Evolutionary conservation across 2,888 invertebrate genomes (phyloP), one percentile per base, ranked within the genome.

Genomic region (Amphipyra tragopoginis): DNA sequence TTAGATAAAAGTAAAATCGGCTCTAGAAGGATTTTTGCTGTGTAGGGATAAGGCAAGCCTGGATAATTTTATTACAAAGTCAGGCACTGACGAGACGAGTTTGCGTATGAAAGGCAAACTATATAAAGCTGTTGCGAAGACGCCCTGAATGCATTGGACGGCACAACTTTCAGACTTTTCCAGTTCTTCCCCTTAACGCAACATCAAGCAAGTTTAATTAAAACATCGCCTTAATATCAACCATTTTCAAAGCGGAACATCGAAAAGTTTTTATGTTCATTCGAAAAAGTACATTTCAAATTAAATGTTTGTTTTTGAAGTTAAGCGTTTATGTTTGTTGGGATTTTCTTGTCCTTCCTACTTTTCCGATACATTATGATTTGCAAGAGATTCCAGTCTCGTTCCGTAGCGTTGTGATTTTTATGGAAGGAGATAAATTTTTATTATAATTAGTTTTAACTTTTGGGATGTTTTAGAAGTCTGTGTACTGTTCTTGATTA

Each of bases 201-300:
- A 78, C 81, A 82, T 85, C 80, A 87, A 83, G 86, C 77, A 87
- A 88, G 82, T 90, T 91, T 90, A 89, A 90, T 91, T 89, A 90
- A 89, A 89, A 84, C 80, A 87, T 86, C 75, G 75, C 75, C 79
- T 80, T 78, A 77, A 86, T 84, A 84, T 84, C 75, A 82, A 71
- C 77, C 62, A 72, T 75, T 77, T 80, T 76, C 71, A 83, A 83
- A 82, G 83, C 68, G 73, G 53, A 80, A 74, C 77, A 78, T 76
- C 60, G 56, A 55, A 70, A 84, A 86, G 70, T 83, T 88, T 66
- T 86, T 84, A 83, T 82, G 78, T 84, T 86, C 81, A 82, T 86
- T 82, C 71, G 79, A 79, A 75, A 80, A 81, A 77, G 71, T 80
- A 81, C 76, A 81, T 88, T 85, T 81, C 76, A 81, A 87, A 84